Conservation (phyloP, 2,888 invertebrate species). For the Hirtodrosophila cameraria region DNA sequence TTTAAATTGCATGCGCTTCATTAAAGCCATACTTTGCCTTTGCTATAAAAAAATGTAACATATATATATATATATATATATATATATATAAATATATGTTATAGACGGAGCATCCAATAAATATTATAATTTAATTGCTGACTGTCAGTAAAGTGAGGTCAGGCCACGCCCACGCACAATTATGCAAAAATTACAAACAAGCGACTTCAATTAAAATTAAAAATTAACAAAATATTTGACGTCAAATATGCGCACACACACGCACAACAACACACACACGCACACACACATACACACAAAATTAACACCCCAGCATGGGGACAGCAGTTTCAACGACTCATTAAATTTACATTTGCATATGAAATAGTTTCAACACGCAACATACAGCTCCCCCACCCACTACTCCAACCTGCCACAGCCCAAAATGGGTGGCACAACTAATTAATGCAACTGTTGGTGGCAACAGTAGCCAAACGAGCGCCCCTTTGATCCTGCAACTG, state of each 20-base stretch:
- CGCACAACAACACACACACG: constrained; percentile 4
- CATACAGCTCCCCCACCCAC: constrained; percentile 5
- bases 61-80: no score
- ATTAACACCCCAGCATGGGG: constrained; percentile 37
- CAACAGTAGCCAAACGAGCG: constrained; percentile 31
- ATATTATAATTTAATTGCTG: constrained; percentile 59
- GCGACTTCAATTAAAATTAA: constrained; percentile 75
- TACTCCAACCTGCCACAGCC: not conserved
- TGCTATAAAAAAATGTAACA: constrained; percentile 17
- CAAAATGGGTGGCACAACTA: constrained; percentile 45
- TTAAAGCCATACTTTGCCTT: constrained; percentile 7
- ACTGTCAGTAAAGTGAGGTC: constrained; percentile 26
- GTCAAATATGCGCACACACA: constrained; percentile 27
- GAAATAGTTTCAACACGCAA: constrained; percentile 70
- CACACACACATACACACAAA: constrained; percentile 12
- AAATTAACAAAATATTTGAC: constrained; percentile 73
- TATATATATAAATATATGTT: no score
- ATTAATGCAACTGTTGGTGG: constrained; percentile 66
- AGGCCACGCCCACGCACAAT: constrained; percentile 43
- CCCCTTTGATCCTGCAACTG: constrained; percentile 46
- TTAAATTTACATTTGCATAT: constrained; percentile 77
- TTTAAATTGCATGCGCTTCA: constrained; percentile 19
- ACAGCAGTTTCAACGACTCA: constrained; percentile 66
- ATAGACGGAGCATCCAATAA: constrained; percentile 46
- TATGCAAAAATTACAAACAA: constrained; percentile 72